Base-by-base conservation (phyloP, 2,888 invertebrate genomes). In the Parthenolecanium corni region DNA sequence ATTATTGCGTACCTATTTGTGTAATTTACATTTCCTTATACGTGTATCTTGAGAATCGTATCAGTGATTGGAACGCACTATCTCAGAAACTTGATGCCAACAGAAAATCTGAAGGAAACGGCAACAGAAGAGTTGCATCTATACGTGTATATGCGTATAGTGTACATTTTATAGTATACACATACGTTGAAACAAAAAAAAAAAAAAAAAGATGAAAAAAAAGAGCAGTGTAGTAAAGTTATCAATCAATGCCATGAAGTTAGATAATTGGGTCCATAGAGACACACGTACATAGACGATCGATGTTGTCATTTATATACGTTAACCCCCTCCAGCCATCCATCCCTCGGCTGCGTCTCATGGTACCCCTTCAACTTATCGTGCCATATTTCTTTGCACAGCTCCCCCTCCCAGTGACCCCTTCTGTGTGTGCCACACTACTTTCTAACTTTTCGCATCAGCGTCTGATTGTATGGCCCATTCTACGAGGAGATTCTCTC, bases 281-380 rank as follows among this genome's bases (percentile, higher is more conserved):
- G 61, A 61, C 44, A 57, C 51, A 61, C 49, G 49, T 51, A 54
- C 12, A 54, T 18, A 47, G 51, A 61, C 61, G 61, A 61, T 61
- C 61, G 61, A 61, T 61, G 61, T 36, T 61, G 61, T 61, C 61
- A 61, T 61, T 61, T 61, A 61, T 61, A 61, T 51, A 61, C 38
- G 42, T 54, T 42, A 31, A 31, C 9, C 31, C 9, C 31, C 31
- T 9, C 31, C 31, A 6, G 5, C 31, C 31, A 6, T 9, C 9
- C 31, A 4, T 9, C 31, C 6, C 12, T 12, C 14, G 14, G 6
- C 31, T 16, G 3, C 2, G 4, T 12, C 21, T 21, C 49, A 12
- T 49, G 9, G 12, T 49, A 21, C 24, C 21, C 23, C 14, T 49
- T 23, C 49, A 4, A 49, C 23, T 21, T 6, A 1, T 21, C 49